Evolutionary conservation across 2,797 vertebrate species (phyloP).

Genomic region (Selene dorsalis): DNA sequence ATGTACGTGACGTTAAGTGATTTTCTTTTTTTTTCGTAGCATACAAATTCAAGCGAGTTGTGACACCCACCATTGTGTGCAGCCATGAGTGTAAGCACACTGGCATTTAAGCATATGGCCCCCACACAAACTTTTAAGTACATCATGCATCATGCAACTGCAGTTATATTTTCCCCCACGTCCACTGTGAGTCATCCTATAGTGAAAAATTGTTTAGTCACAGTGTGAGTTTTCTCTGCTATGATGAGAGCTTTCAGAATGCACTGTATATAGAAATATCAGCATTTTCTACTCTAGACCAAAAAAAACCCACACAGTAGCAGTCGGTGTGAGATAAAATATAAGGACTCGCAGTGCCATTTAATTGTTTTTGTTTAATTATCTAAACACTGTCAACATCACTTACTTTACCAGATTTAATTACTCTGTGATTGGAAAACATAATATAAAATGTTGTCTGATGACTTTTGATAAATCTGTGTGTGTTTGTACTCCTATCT

Average conservation of each 20-base stretch:
- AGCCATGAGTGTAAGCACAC: conserved; percentile 8
- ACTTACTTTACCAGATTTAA: conserved; percentile 2
- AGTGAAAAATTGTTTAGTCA: neutral
- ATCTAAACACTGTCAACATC: conserved; percentile 10
- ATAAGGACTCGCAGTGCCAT: neutral
- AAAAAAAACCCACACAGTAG: neutral
- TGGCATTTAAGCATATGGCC: neutral
- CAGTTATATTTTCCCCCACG: neutral
- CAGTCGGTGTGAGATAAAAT: neutral
- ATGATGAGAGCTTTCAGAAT: neutral
- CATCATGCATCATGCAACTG: neutral
- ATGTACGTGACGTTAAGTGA: conserved; percentile 54
- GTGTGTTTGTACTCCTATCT: no score
- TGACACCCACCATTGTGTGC: conserved; percentile 36
- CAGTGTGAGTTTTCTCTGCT: neutral
- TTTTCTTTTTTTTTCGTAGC: conserved; percentile 38
- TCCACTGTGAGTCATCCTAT: neutral
- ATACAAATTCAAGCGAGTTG: conserved; percentile 38
- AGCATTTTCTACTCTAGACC: neutral
- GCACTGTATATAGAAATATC: neutral
- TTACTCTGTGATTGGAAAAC: conserved; percentile 16
- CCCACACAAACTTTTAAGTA: neutral
- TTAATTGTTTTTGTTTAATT: neutral
- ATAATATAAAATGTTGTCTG: no score
- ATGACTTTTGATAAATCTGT: no score